A percentile compares a stretch with the other conserved stretches of the same genome.
phyloP scores from a whole-genome alignment of 2,888 invertebrate genomes.

The Corbicula japonica region DNA sequence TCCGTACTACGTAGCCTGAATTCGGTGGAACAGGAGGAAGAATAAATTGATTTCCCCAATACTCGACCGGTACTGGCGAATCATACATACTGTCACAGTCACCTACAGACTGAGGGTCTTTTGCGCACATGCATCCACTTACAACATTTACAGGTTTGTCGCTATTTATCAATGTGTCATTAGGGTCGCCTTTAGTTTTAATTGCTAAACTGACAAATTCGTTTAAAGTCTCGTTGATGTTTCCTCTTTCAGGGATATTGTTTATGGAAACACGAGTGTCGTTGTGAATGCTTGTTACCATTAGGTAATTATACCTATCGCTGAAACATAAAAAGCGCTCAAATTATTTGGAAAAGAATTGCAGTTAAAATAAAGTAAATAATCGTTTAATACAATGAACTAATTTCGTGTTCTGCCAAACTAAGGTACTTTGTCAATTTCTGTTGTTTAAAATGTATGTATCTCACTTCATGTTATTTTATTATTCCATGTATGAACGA shows the following conservation, averaged over 20 bases:
- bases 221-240: not conserved
- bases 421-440: too few species aligned
- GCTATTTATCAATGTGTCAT: not conserved
- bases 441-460: too few species aligned
- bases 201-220: not conserved
- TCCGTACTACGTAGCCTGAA: not conserved
- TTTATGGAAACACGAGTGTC: not conserved
- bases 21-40: not conserved
- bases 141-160: not conserved
- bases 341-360: too few species aligned
- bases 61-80: not conserved
- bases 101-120: not conserved
- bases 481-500: too few species aligned
- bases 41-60: not conserved
- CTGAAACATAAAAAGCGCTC: conserved; percentile 9
- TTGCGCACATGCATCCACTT: not conserved
- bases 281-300: not conserved
- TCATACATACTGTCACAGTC: conserved; percentile 5
- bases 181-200: not conserved
- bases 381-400: too few species aligned
- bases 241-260: not conserved
- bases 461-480: too few species aligned
- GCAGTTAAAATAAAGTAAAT: too few species aligned
- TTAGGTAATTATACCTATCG: not conserved
- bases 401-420: too few species aligned